Conservation (phyloP, 2,113 vertebrate species). For the Clarias gariepinus region DNA sequence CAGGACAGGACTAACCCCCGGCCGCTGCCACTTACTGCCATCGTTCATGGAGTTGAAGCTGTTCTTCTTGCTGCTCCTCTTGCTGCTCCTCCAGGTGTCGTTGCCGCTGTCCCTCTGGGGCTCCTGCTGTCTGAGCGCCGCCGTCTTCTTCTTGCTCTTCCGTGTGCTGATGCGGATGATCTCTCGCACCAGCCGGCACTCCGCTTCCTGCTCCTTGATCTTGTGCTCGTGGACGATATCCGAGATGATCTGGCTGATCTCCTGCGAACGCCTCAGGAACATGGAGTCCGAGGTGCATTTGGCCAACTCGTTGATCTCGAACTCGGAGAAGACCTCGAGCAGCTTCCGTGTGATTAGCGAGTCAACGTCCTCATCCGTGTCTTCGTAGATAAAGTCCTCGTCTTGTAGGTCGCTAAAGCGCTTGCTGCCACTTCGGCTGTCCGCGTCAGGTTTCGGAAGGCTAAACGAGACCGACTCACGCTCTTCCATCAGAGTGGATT, state of each 20-base stretch:
- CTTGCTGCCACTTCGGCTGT: conserved; percentile 73
- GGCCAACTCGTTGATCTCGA: conserved; percentile 94
- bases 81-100: conserved; percentile 87
- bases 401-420: conserved; percentile 69
- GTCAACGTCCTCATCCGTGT: conserved; percentile 84
- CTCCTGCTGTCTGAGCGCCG: conserved; percentile 62
- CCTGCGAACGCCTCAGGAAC: conserved; percentile 90
- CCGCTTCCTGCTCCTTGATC: conserved; percentile 89
- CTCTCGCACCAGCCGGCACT: conserved; percentile 88
- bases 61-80: conserved; percentile 52
- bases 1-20: no score
- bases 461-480: conserved; percentile 71
- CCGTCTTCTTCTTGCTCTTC: conserved; percentile 68
- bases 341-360: conserved; percentile 90
- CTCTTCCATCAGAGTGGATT: conserved; percentile 55
- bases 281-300: conserved; percentile 92
- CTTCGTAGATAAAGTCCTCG: conserved; percentile 74
- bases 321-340: conserved; percentile 93
- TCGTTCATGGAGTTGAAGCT: conserved; percentile 80
- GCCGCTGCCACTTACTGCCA: conserved; percentile 74
- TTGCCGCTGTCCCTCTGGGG: conserved; percentile 82
- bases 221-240: conserved; percentile 86
- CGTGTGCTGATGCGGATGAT: conserved; percentile 97
- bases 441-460: background rate
- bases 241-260: conserved; percentile 92